These are phyloP conservation scores for Apodemia hepburni DNA, from an alignment of 2,888 invertebrate species.

Conservation along the genomic window DNA sequence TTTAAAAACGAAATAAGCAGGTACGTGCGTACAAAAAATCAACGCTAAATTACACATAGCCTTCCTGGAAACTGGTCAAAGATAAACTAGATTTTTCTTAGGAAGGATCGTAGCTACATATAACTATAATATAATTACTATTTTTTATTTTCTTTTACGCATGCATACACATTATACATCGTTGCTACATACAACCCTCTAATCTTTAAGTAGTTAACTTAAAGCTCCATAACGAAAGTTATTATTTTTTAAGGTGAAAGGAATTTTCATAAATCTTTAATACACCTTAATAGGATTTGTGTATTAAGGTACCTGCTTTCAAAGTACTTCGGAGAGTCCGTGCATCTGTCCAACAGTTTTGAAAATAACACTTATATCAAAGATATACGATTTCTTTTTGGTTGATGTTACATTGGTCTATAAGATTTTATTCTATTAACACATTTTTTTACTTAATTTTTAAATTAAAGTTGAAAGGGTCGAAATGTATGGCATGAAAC, in stretches of 20 bases:
- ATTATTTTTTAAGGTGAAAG: not conserved
- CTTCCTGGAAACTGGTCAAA: too few species aligned
- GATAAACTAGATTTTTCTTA: too few species aligned
- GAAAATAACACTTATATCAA: not conserved
- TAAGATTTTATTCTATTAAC: not conserved
- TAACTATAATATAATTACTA: too few species aligned
- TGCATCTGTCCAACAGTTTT: not conserved
- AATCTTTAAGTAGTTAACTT: not conserved
- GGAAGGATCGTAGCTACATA: too few species aligned
- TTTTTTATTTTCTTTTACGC: too few species aligned
- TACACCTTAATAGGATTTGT: conserved; percentile 6
- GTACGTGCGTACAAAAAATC: too few species aligned
- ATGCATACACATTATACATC: too few species aligned
- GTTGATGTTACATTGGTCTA: not conserved
- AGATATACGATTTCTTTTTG: not conserved
- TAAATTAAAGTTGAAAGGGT: conserved; percentile 1
- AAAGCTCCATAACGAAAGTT: not conserved
- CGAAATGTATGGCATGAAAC: not conserved
- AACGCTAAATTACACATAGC: too few species aligned
- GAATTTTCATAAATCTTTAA: conserved; percentile 7
- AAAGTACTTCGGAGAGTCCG: not conserved
- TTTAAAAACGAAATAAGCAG: too few species aligned
- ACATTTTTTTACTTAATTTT: conserved; percentile 1
- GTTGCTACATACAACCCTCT: not conserved
- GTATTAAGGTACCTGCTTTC: not conserved